Evolutionary conservation across 2,888 invertebrate genomes (phyloP), one percentile per base, ranked within the genome.

Genomic region (Zaprionus bogoriensis): DNA sequence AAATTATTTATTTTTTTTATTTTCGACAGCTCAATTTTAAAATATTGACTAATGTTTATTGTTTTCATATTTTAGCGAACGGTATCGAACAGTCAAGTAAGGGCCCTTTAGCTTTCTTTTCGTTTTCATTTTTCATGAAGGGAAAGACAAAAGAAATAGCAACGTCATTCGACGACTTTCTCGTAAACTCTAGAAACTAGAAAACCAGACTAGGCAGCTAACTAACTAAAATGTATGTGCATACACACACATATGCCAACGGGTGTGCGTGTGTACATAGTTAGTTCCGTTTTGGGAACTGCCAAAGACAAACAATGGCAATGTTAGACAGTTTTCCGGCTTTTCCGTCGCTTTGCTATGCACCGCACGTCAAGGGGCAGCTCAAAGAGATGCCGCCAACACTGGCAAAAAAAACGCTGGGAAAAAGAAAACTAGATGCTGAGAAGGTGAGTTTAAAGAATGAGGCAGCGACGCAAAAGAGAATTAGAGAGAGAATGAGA

Each of bases 311-410:
- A 67, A 77, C 74, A 69, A 69, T 69, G 70, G 74, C 59, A 69
- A 66, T 66, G 69, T 66, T 82, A 77, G 71, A 65, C 67, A 63
- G 61, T 77, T 81, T 81, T 78, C 71, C 79, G 64, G 71, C 65
- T 65, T 74, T 74, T 59, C 58, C 71, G 32, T 44, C 41, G 39
- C 54, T 67, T 74, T 70, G 75, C 70, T 61, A 77, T 77, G 77
- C 82, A 52, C 44, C 67, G 72, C 82, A 77, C 82, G 82, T 77
- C 53, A 53, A 60, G 62, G 47, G 45, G 48, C 53, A 58, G 64
- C 78, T 78, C 65, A 78, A 81, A 58, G 57, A 74, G 68, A 74
- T 74, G 55, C 51, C 67, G 51, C 39, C 67, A 51, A 52, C 57
- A 48, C 57, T 46, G 38, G 57, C 63, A 61, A 68, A 60, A 61